Percentiles rank a stretch among this genome's conserved stretches.
Evolutionary conservation across 2,113 vertebrate genomes (phyloP).

Genomic region (Rhagologus leucostigma): DNA sequence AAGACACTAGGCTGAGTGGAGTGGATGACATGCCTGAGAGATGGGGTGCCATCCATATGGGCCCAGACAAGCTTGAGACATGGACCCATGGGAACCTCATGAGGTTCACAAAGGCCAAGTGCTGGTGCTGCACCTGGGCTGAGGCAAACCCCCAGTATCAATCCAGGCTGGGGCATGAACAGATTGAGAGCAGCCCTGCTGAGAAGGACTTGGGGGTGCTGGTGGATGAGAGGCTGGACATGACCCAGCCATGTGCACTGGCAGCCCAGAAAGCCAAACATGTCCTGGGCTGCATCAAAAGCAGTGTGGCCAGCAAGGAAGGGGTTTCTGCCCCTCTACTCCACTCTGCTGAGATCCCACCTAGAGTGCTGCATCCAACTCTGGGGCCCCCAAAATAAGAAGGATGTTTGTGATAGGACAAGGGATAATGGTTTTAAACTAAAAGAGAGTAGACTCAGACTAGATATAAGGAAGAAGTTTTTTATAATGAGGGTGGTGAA

Average conservation of each 20-base stretch:
- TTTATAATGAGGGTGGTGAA: neutral
- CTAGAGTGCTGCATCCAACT: neutral
- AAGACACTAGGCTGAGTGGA: neutral
- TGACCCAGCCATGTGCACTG: neutral
- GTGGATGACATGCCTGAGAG: neutral
- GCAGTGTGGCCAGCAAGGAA: neutral
- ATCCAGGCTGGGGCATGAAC: neutral
- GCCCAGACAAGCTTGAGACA: neutral
- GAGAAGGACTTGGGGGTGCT: neutral
- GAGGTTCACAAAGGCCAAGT: neutral
- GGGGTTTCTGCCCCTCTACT: neutral
- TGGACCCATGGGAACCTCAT: neutral
- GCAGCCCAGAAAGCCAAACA: neutral
- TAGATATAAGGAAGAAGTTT: neutral
- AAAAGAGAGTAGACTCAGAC: neutral
- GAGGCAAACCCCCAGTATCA: accelerated
- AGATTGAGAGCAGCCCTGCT: neutral
- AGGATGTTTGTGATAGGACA: neutral
- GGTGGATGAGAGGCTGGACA: neutral
- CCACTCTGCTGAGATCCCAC: neutral
- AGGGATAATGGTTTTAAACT: neutral
- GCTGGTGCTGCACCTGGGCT: neutral
- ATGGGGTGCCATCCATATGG: neutral
- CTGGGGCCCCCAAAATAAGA: neutral
- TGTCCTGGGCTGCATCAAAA: neutral